Evolutionary conservation across 2,113 vertebrate species (phyloP).

Genomic region (Emydocephalus ijimae): DNA sequence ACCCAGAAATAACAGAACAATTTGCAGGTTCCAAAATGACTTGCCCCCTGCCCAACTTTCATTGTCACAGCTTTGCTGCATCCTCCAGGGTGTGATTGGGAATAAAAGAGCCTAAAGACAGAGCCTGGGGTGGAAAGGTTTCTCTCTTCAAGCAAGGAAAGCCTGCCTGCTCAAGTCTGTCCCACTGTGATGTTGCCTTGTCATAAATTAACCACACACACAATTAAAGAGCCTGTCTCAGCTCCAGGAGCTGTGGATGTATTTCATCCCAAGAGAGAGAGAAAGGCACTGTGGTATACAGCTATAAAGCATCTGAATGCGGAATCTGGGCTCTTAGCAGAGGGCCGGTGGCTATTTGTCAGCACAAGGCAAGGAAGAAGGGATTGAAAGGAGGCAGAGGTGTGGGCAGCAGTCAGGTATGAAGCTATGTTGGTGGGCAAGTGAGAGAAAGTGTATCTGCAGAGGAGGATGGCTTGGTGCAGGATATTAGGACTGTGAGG

Average conservation of each 20-base stretch:
- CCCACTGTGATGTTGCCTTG: rapidly evolving
- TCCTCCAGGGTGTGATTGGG: not conserved
- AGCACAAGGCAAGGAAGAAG: not conserved
- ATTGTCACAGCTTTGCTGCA: not conserved
- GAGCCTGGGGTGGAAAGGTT: not conserved
- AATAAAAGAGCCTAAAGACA: not conserved
- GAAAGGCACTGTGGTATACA: conserved; percentile 9
- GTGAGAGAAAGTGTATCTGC: not conserved
- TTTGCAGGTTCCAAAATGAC: conserved; percentile 45
- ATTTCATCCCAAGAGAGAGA: conserved; percentile 29
- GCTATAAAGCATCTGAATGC: conserved; percentile 43
- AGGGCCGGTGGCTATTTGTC: conserved; percentile 16
- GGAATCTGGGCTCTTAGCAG: conserved; percentile 29
- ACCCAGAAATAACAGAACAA: conserved; percentile 4
- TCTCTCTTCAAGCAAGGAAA: not conserved
- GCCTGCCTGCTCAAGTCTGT: not conserved
- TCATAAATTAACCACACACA: conserved; percentile 6
- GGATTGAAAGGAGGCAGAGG: not conserved
- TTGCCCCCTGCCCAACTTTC: not conserved
- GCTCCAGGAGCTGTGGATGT: conserved; percentile 39
- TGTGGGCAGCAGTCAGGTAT: not conserved
- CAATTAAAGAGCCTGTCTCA: conserved; percentile 47
- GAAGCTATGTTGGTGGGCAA: not conserved
- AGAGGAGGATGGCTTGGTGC: not conserved
- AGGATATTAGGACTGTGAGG: not conserved